Conservation (phyloP, 2,888 invertebrate species). For the Epinotia nisella region DNA sequence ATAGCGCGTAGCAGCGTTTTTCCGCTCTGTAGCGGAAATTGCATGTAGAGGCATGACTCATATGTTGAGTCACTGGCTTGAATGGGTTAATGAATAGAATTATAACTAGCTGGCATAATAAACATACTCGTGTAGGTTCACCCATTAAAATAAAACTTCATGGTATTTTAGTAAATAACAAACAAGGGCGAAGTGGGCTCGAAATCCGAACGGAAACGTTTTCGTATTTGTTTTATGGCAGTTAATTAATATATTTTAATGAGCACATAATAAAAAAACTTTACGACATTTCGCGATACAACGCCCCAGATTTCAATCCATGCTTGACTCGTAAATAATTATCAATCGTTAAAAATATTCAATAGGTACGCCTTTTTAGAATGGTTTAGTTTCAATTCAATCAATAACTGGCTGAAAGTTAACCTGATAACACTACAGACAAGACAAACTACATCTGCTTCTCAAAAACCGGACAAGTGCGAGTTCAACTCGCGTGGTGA, state of each 20-base stretch:
- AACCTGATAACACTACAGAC: too few relatives aligned
- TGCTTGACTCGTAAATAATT: neutral
- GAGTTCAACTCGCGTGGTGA: too few relatives aligned
- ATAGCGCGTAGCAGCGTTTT: too few relatives aligned
- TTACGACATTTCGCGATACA: slow-evolving; percentile 50
- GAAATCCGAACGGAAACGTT: slow-evolving; percentile 47
- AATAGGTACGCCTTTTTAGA: neutral
- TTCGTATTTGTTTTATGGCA: slow-evolving; percentile 59
- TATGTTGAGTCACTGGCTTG: too few relatives aligned
- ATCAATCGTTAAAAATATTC: neutral
- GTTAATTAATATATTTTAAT: slow-evolving; percentile 57
- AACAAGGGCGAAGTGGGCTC: slow-evolving; percentile 34
- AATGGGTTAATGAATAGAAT: too few relatives aligned
- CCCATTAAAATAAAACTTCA: slow-evolving; percentile 28
- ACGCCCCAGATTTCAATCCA: slow-evolving; percentile 52
- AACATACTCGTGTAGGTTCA: slow-evolving; percentile 20
- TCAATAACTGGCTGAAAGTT: too few relatives aligned
- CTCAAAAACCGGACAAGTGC: too few relatives aligned
- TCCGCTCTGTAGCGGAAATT: too few relatives aligned
- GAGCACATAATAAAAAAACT: slow-evolving; percentile 58
- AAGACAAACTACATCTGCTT: too few relatives aligned
- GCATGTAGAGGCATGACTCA: too few relatives aligned
- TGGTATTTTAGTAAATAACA: slow-evolving; percentile 27
- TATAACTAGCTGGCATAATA: slow-evolving; percentile 9
- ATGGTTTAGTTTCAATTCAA: too few relatives aligned